Percentiles rank a stretch among this genome's conserved stretches.
Conservation (phyloP, 2,888 invertebrate genomes). For the Boloria selene region DNA sequence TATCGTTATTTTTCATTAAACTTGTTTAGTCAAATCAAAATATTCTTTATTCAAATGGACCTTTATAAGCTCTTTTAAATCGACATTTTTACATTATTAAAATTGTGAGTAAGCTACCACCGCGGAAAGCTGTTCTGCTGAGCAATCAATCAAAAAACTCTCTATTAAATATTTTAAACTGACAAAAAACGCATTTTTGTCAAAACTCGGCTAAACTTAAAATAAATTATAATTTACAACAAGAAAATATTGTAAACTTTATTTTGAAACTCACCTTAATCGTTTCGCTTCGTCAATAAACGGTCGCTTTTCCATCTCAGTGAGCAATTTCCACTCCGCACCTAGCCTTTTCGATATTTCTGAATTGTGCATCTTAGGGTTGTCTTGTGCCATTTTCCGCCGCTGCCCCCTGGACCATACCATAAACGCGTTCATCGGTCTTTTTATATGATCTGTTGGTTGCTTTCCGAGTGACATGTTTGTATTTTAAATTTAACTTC, state of each 20-base stretch:
- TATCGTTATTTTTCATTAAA: not conserved
- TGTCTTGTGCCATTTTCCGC: slow-evolving; percentile 95
- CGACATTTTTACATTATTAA: too few relatives aligned
- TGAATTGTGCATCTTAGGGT: slow-evolving; percentile 97
- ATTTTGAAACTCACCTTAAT: slow-evolving; percentile 84
- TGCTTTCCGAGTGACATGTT: slow-evolving; percentile 74
- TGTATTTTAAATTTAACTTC: slow-evolving; percentile 16
- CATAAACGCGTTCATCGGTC: slow-evolving; percentile 98
- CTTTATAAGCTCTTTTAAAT: too few relatives aligned
- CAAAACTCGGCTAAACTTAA: slow-evolving; percentile 11
- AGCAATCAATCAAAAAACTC: too few relatives aligned
- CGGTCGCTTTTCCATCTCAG: slow-evolving; percentile 92
- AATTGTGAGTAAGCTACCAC: too few relatives aligned
- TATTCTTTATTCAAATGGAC: too few relatives aligned
- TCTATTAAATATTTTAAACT: too few relatives aligned
- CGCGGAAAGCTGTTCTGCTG: too few relatives aligned
- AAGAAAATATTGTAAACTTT: not conserved
- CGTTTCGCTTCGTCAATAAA: slow-evolving; percentile 96
- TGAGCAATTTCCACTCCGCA: slow-evolving; percentile 94
- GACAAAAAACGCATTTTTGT: too few relatives aligned
- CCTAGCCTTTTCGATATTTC: slow-evolving; percentile 94
- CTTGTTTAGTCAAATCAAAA: too few relatives aligned
- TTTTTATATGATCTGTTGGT: slow-evolving; percentile 90
- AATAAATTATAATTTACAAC: not conserved
- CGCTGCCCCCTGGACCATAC: slow-evolving; percentile 95